Evolutionary conservation across 2,888 invertebrate genomes (phyloP).

Genomic region (Drosophila fungiperda): DNA sequence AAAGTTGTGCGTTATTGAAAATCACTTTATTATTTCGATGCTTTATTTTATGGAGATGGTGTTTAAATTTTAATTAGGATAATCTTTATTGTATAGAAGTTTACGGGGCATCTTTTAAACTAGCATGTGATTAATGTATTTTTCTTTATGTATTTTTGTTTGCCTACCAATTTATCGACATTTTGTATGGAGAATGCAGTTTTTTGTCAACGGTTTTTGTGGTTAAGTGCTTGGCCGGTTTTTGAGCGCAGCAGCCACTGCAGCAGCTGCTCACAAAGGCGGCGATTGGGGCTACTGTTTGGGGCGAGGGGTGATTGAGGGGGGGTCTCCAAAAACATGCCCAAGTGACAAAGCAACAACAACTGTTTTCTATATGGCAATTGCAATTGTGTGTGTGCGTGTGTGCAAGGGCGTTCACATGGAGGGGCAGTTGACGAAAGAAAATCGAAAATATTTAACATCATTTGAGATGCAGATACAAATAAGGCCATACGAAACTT

Average conservation of each 20-base stretch:
- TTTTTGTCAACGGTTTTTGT: slow-evolving; percentile 34
- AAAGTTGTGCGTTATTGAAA: background rate
- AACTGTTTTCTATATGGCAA: slow-evolving; percentile 53
- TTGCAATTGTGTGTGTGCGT: slow-evolving; percentile 24
- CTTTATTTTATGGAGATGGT: background rate
- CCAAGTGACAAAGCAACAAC: slow-evolving; percentile 33
- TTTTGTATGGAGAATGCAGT: slow-evolving; percentile 48
- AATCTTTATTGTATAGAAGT: background rate
- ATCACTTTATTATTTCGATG: background rate
- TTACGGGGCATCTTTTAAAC: slow-evolving; percentile 2
- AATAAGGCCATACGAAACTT: background rate
- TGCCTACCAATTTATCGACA: slow-evolving; percentile 48
- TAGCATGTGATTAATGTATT: background rate
- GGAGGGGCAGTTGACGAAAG: background rate
- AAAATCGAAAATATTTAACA: slow-evolving; percentile 1
- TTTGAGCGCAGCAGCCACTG: slow-evolving; percentile 44
- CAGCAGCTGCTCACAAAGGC: slow-evolving; percentile 28
- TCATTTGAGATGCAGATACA: background rate
- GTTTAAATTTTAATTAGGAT: background rate
- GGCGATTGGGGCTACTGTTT: slow-evolving; percentile 43
- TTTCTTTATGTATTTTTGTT: background rate
- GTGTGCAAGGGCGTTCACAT: slow-evolving; percentile 19
- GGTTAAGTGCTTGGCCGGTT: slow-evolving; percentile 64
- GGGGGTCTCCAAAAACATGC: slow-evolving; percentile 16
- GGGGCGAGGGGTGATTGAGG: background rate